Base-by-base conservation (phyloP, 1,140 invertebrate genomes). In the Drosophila subobscura region DNA sequence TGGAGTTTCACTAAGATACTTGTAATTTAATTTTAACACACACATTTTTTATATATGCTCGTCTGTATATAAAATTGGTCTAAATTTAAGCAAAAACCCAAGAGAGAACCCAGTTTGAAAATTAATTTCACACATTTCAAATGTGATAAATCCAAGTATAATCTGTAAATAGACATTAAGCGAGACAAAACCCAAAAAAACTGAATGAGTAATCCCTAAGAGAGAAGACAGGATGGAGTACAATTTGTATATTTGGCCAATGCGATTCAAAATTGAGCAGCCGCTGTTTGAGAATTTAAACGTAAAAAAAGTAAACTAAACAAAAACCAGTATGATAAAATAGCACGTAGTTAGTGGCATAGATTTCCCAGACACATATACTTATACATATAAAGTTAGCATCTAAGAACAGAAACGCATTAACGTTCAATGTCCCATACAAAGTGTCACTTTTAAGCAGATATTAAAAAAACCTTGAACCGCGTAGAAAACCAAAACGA, bases 331-430 rank as follows among this genome's bases (percentile, higher is more conserved):
- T 33, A 33, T 3, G 10, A 12, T 37, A 37, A 47, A n/a, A 58
- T 85, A 85, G 81, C 81, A 77, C 81, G 51, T 85, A 85, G 80
- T 47, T 85, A 85, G 80, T 59, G 59, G 53, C 57, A 70, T 85
- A 85, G 81, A 85, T 77, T 80, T 77, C 60, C 53, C 63, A 70
- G 64, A 86, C 75, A 83, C 75, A 72, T 57, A 61, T 25, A 5
- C 52, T 41, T 12, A 16, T 8, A 50, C 33, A 75, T 53, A 77
- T 63, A 55, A 42, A 49, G 7, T 25, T 77, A 58, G 25, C 20
- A 14, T 1, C 2, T 75, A 51, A 74, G 46, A 58, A 58, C 80
- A 72, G 70, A 14, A 45, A 72, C 47, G 37, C 14, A 46, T 63
- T 65, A 41, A 49, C 33, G 12, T 54, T 64, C 33, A 41, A 4